phyloP scores from a whole-genome alignment of 1,140 invertebrate genomes.

The Bombus breviceps region DNA sequence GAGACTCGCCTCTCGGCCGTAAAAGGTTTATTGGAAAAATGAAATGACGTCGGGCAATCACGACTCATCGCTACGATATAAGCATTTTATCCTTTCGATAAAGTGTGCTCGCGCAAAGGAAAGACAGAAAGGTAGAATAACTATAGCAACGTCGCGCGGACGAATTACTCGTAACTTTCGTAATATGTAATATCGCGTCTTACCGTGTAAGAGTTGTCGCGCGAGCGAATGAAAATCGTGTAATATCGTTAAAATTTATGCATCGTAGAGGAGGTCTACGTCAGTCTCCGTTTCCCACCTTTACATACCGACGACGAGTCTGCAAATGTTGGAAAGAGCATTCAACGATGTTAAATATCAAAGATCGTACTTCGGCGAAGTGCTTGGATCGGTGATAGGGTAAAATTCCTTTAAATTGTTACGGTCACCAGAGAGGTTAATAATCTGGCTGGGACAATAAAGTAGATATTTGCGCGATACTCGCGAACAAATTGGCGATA shows the following conservation, averaged over 20 bases:
- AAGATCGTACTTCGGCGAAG: neutral
- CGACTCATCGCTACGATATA: constrained; percentile 66
- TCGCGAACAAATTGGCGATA: neutral
- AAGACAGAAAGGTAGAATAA: neutral
- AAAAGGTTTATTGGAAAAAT: constrained; percentile 64
- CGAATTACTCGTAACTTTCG: constrained; percentile 61
- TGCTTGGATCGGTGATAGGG: neutral
- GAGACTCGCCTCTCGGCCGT: constrained; percentile 24
- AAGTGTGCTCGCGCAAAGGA: constrained; percentile 12
- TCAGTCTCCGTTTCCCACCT: neutral
- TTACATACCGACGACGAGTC: neutral
- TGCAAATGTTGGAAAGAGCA: neutral
- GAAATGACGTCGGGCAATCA: constrained; percentile 65
- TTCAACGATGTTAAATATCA: constrained; percentile 3
- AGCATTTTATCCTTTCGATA: constrained; percentile 68
- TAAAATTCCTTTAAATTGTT: neutral
- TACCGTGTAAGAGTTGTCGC: constrained; percentile 18
- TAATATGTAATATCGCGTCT: constrained; percentile 43
- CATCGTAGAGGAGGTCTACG: neutral
- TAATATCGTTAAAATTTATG: constrained; percentile 42
- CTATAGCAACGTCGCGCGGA: neutral
- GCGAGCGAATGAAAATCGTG: constrained; percentile 45
- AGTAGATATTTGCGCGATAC: neutral
- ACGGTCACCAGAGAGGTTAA: neutral
- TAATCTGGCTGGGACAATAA: neutral